These are phyloP conservation scores for Centruroides vittatus DNA, from an alignment of 1,140 invertebrate genomes.

Conservation along the genomic window DNA sequence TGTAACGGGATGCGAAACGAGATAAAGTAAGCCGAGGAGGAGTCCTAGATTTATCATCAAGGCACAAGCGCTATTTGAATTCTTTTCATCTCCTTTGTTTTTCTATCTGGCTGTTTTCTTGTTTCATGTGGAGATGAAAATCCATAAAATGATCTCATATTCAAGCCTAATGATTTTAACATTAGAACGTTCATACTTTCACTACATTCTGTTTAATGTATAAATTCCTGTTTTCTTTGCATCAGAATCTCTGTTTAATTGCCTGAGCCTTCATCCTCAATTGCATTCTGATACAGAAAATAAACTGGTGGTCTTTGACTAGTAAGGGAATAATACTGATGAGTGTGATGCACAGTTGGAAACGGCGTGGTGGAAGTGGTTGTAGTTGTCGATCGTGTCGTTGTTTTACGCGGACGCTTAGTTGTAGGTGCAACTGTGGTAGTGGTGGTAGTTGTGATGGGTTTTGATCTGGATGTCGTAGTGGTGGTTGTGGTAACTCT, in stretches of 20 bases:
- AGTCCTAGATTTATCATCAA: too few species aligned
- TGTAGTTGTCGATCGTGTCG: background rate
- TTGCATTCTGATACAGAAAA: background rate
- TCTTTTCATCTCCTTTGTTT: too few species aligned
- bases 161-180: too few species aligned
- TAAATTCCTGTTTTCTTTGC: conserved; percentile 10
- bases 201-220: too few species aligned
- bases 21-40: too few species aligned
- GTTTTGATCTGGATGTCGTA: background rate
- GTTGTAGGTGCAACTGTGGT: background rate
- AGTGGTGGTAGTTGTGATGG: background rate
- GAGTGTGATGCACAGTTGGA: conserved; percentile 1
- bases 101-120: too few species aligned
- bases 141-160: too few species aligned
- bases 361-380: background rate
- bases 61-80: too few species aligned
- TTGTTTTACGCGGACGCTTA: background rate
- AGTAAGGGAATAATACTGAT: conserved; percentile 10
- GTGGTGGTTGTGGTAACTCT: conserved; percentile 3
- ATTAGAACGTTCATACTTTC: too few species aligned
- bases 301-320: conserved; percentile 1
- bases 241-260: background rate
- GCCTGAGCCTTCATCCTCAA: background rate
- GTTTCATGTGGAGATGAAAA: too few species aligned
- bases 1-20: too few species aligned